Evolutionary conservation across 2,888 invertebrate genomes (phyloP), one percentile per base, ranked within the genome.

Genomic region (Holacanthella duospinosa): DNA sequence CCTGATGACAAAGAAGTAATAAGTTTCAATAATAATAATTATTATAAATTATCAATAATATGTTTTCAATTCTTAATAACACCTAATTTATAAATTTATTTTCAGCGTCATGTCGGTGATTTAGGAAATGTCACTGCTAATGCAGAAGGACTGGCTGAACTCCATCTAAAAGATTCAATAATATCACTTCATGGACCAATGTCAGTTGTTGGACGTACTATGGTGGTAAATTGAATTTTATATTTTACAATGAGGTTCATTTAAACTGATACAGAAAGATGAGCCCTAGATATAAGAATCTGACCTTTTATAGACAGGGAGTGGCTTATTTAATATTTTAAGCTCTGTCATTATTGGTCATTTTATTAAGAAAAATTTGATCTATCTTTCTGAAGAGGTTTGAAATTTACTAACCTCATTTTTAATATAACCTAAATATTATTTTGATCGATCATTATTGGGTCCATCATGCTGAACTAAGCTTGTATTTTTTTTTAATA

Each of bases 141-240:
- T 25, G 76, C 73, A 2, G 80, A 82, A 71, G 87, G 86, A 0
- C 81, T 83, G 1, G 86, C 86, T 27, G 85, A 86, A 75, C 80
- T 88, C 25, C 77, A 82, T 29, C 83, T 87, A 29, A 77, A 77
- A 28, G 88, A 88, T 74, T 81, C 79, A 43, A 66, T 79, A 36
- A 85, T 88, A 69, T 84, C 86, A 1, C 79, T 89, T 48, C 76
- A 78, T 48, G 93, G 93, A 1, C 79, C 82, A 12, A 43, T 60
- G 12, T 89, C 82, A 79, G 86, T 93, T 74, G 78, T 93, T 60
- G 93, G 93, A 1, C 86, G 91, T 75, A 88, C 90, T 3, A 78
- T 91, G 71, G 92, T 92, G 55, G 89, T 78, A 74, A 71, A 74
- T 68, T 26, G 29, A 26, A 43, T 24, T 60, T 6, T 56, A 21